phyloP scores from a whole-genome alignment of 1,140 invertebrate species.

The Micrasema longulum region DNA sequence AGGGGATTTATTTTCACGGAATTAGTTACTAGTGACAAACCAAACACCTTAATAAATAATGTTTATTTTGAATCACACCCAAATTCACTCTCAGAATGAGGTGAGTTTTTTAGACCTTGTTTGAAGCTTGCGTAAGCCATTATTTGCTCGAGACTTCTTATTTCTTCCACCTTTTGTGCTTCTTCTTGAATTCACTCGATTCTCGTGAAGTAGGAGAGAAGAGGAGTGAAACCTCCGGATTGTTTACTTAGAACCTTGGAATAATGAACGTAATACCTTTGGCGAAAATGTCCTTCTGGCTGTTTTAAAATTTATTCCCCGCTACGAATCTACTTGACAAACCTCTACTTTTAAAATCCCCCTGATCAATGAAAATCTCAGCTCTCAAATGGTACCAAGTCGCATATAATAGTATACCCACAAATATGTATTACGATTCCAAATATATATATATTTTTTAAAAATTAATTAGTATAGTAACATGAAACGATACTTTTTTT shows the following conservation, averaged over 20 bases:
- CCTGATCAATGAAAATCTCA: too few species aligned
- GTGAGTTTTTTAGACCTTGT: conserved; percentile 19
- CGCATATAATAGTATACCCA: too few species aligned
- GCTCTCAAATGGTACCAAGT: too few species aligned
- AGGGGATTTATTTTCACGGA: too few species aligned
- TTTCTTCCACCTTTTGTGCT: conserved; percentile 44
- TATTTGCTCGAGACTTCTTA: conserved; percentile 48
- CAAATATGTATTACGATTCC: too few species aligned
- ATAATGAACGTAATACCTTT: conserved; percentile 47
- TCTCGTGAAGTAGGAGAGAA: conserved; percentile 21
- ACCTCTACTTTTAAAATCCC: too few species aligned
- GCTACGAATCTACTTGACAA: conserved; percentile 12
- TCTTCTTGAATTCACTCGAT: conserved; percentile 47
- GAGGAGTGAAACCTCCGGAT: conserved; percentile 31
- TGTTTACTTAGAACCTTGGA: conserved; percentile 49
- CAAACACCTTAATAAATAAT: conserved; percentile 42
- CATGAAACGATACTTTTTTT: not conserved
- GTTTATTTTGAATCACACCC: conserved; percentile 52
- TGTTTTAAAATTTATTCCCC: conserved; percentile 8
- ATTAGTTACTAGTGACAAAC: conserved; percentile 1
- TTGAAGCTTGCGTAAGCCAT: conserved; percentile 47
- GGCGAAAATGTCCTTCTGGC: conserved; percentile 11
- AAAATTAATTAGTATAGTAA: not conserved
- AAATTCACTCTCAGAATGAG: conserved; percentile 35
- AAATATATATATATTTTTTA: too few species aligned